phyloP scores from a whole-genome alignment of 2,888 invertebrate genomes.

The Harmothoe impar region DNA sequence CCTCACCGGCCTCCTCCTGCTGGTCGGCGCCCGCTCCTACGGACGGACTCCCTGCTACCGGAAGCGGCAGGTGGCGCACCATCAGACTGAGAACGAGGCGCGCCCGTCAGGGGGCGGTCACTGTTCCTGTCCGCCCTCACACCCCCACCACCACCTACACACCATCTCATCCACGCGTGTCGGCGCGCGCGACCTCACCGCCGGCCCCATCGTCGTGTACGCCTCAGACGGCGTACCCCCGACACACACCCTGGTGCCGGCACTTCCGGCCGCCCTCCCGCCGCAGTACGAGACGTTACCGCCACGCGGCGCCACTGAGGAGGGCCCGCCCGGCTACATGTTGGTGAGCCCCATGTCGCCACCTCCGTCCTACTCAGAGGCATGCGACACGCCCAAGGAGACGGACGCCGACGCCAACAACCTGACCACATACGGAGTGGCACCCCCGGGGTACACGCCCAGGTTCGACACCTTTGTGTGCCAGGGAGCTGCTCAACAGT shows the following conservation, averaged over 20 bases:
- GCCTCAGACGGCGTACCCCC: neutral
- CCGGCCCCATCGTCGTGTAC: slow-evolving; percentile 38
- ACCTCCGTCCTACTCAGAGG: slow-evolving; percentile 36
- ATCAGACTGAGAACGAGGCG: neutral
- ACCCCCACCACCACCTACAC: slow-evolving; percentile 27
- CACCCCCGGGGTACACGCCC: neutral
- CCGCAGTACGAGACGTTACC: slow-evolving; percentile 35
- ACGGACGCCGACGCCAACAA: neutral
- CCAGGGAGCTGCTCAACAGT: neutral
- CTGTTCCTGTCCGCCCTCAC: neutral
- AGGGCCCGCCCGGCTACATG: slow-evolving; percentile 19
- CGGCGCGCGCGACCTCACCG: neutral
- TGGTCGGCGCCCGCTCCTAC: neutral
- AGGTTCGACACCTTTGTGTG: neutral
- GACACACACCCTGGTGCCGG: neutral
- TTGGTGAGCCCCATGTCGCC: slow-evolving; percentile 51
- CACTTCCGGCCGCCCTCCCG: neutral
- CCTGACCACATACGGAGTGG: neutral
- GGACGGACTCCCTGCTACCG: slow-evolving; percentile 3
- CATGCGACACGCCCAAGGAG: slow-evolving; percentile 35
- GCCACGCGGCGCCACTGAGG: neutral
- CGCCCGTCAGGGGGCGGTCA: neutral
- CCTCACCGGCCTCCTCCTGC: neutral
- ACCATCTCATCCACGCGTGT: neutral
- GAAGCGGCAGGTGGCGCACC: neutral